Evolutionary conservation across 2,113 vertebrate genomes (phyloP).

Genomic region (Orthonyx spaldingii): DNA sequence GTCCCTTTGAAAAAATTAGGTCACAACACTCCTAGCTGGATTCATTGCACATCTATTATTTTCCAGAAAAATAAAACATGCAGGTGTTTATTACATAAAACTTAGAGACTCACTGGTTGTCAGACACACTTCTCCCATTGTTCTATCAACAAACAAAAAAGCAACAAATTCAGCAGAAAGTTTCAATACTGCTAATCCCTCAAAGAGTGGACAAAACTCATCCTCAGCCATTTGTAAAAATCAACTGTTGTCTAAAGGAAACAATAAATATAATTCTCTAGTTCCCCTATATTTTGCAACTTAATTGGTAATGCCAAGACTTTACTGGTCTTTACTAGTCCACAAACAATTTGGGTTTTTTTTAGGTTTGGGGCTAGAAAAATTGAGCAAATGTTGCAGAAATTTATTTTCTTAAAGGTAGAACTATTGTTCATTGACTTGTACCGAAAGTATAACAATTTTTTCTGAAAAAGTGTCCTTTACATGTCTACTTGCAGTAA

Average conservation of each 20-base stretch:
- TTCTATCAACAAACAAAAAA: background rate
- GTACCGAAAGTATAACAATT: background rate
- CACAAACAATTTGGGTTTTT: rapidly evolving
- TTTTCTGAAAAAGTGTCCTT: background rate
- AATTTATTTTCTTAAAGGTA: background rate
- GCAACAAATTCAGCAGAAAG: background rate
- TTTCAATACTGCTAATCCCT: background rate
- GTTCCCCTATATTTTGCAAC: background rate
- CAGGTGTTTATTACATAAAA: background rate
- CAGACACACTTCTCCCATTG: background rate
- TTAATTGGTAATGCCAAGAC: background rate
- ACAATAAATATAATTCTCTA: background rate
- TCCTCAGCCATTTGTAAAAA: background rate
- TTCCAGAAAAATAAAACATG: background rate
- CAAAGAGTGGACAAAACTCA: background rate
- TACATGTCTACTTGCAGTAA: background rate
- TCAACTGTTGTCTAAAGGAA: background rate
- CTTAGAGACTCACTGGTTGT: background rate
- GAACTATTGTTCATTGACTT: background rate
- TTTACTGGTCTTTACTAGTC: background rate
- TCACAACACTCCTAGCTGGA: background rate
- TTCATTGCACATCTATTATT: background rate
- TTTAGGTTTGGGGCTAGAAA: background rate
- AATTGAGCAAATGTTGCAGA: background rate
- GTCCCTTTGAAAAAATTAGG: background rate